Base-by-base conservation (phyloP, 2,113 vertebrate species). In the Panurus biarmicus region DNA sequence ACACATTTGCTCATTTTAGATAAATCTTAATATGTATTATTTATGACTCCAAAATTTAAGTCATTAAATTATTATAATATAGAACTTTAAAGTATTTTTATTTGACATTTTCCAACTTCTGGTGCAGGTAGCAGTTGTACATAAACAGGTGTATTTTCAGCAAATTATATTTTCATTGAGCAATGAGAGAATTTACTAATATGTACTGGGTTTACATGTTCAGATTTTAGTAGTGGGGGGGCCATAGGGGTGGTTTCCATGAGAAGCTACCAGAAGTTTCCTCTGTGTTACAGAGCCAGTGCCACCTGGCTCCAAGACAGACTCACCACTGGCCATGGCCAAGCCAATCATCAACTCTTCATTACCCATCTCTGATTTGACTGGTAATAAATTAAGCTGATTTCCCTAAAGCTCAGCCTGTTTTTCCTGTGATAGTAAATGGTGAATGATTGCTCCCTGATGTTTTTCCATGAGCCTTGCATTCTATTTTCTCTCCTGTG, bases 241-340 rank as follows among this genome's bases (percentile, higher is more conserved):
- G 9, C 20, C 29, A n/a, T 17, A 72, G 50, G 33, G 14, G 10
- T 54, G 33, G 19, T 36, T 84, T 64, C 50, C 58, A 29, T 58
- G 33, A 40, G 58, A 51, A 65, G 36, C 14, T 45, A 14, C 36
- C 45, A n/a, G 51, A 72, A 38, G 14, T 6, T 22, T 51, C 3
- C 17, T 23, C 9, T 12, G 16, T 56, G 26, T 28, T 24, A 22
- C 6, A 57, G 15, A 64, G 20, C 33, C 44, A 35, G 2, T 65
- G 28, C 28, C 58, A 78, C 0, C 16, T 11, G 6, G 14, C 44
- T 58, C 17, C 19, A 22, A 40, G 65, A 38, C 3, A 18, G 15
- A 84, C 8, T 9, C 0, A 0, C 44, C 17, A 14, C 31, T 48
- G 36, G 22, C 22, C 22, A 9, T 60, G 29, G 19, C 67, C 25